Evolutionary conservation across 2,797 vertebrate genomes (phyloP).

Genomic region (Pantherophis vulpinus): DNA sequence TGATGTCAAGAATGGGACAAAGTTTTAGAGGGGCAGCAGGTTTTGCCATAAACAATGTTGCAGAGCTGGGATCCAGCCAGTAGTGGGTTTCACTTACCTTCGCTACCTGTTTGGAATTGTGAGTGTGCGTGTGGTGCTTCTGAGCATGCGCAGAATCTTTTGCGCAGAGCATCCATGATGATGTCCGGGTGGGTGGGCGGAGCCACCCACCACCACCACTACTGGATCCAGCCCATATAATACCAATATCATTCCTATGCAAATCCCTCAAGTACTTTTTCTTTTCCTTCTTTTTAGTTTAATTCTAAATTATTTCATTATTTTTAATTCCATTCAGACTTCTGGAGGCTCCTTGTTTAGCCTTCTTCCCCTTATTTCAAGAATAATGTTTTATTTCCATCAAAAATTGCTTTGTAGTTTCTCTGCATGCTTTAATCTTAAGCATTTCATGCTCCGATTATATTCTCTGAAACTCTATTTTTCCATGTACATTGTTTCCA

Average conservation of each 20-base stretch:
- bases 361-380: background rate
- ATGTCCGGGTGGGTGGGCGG: too few species aligned
- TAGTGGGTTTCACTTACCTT: too few species aligned
- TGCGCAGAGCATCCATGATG: too few species aligned
- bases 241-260: background rate
- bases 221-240: background rate
- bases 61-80: background rate
- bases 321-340: background rate
- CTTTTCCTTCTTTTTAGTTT: background rate
- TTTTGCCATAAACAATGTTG: background rate
- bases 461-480: background rate
- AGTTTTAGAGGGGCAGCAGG: background rate
- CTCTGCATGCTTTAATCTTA: background rate
- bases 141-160: too few species aligned
- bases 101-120: too few species aligned
- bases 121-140: too few species aligned
- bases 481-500: background rate
- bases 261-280: background rate
- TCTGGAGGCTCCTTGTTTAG: background rate
- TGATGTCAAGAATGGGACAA: background rate
- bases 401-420: background rate
- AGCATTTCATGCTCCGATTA: background rate
- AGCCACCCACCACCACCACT: too few species aligned
- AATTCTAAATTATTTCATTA: background rate
- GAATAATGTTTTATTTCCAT: background rate